A percentile compares a stretch with the other conserved stretches of the same genome.
phyloP scores from a whole-genome alignment of 2,888 invertebrate species.

The Didymodactylos carnosus region DNA sequence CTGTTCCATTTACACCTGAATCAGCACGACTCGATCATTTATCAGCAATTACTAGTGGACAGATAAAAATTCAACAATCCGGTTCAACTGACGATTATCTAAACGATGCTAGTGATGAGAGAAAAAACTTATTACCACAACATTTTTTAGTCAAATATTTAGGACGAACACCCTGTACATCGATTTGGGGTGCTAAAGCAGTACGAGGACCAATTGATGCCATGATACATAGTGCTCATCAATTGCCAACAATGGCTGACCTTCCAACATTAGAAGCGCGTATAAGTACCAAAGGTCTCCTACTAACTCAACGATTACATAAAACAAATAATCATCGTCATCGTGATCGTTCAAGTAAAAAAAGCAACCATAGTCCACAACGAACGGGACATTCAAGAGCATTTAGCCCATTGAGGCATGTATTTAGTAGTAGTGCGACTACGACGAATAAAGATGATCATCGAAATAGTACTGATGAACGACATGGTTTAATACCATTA shows the following conservation, averaged over 20 bases:
- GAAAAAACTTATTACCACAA: too few species aligned
- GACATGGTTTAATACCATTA: conserved; percentile 24
- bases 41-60: too few species aligned
- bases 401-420: conserved; percentile 20
- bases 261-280: conserved; percentile 27
- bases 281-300: conserved; percentile 25
- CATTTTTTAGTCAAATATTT: conserved; percentile 31
- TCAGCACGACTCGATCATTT: too few species aligned
- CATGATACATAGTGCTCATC: conserved; percentile 23
- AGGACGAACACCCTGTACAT: conserved; percentile 24
- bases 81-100: neutral
- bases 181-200: conserved; percentile 27
- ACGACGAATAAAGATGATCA: too few species aligned
- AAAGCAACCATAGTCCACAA: conserved; percentile 11
- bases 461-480: too few species aligned
- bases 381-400: conserved; percentile 16
- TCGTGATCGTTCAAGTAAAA: too few species aligned
- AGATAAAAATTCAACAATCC: neutral
- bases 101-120: too few species aligned
- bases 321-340: neutral
- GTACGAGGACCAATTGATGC: conserved; percentile 28
- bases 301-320: conserved; percentile 15
- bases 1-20: neutral
- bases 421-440: too few species aligned
- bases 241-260: conserved; percentile 21